phyloP scores from a whole-genome alignment of 2,113 vertebrate genomes.

The Typhlomys cinereus region DNA sequence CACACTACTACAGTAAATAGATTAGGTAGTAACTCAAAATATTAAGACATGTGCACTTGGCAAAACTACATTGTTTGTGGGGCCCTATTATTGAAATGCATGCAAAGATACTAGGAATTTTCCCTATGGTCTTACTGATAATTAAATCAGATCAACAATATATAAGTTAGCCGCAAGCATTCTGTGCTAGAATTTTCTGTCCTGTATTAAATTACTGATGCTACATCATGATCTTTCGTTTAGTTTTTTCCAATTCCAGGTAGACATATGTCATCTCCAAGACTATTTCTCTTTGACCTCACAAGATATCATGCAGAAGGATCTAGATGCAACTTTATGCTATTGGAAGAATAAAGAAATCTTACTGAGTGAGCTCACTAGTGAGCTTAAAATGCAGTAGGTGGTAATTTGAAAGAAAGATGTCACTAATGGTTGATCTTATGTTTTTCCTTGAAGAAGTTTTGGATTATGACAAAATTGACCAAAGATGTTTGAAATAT shows the following conservation, averaged over 20 bases:
- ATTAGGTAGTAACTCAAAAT: background rate
- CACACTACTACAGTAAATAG: background rate
- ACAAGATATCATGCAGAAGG: background rate
- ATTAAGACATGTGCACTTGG: background rate
- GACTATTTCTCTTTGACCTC: background rate
- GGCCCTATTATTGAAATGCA: background rate
- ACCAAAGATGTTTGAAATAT: background rate
- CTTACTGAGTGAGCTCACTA: background rate
- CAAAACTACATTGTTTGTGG: background rate
- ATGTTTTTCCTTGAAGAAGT: background rate
- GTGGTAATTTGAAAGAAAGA: background rate
- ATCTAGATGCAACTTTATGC: background rate
- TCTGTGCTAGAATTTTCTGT: background rate
- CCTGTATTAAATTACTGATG: background rate
- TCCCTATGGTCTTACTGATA: background rate
- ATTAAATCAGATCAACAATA: background rate
- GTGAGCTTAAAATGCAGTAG: background rate
- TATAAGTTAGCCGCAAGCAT: background rate
- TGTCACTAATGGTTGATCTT: background rate
- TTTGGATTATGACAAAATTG: background rate
- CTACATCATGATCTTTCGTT: background rate
- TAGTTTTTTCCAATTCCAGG: background rate
- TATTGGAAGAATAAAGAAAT: background rate
- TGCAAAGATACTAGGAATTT: background rate
- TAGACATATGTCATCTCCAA: background rate